Evolutionary conservation across 2,797 vertebrate genomes (phyloP).

Genomic region (Periparus ater): DNA sequence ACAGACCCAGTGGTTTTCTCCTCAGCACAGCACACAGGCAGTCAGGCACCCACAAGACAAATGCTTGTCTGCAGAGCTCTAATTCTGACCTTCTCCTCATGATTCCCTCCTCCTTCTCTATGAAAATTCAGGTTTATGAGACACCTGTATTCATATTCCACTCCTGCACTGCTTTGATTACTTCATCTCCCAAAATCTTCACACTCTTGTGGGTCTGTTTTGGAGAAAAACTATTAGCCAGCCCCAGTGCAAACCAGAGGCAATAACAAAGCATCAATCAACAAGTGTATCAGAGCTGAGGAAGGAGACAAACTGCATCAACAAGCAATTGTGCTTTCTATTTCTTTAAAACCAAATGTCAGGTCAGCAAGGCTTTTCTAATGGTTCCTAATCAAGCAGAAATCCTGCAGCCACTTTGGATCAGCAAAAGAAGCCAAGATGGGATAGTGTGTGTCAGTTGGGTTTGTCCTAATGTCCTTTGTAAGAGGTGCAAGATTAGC

Average conservation of each 20-base stretch:
- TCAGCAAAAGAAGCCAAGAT: neutral
- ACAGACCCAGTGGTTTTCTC: neutral
- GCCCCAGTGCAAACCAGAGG: neutral
- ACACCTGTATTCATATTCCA: neutral
- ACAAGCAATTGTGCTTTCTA: neutral
- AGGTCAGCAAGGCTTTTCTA: neutral
- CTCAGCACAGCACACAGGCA: neutral
- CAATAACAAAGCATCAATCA: neutral
- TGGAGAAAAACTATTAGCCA: neutral
- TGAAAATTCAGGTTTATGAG: neutral
- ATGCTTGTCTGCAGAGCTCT: neutral
- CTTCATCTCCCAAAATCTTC: neutral
- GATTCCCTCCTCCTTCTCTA: neutral
- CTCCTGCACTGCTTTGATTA: neutral
- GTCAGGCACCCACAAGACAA: neutral
- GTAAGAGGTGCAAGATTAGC: neutral
- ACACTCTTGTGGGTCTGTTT: neutral
- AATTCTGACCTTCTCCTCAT: neutral
- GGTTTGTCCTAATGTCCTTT: neutral
- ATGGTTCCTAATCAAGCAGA: slow-evolving; percentile 22
- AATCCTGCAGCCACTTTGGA: slow-evolving; percentile 19
- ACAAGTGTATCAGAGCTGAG: neutral
- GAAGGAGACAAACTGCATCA: neutral
- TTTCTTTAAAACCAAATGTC: neutral
- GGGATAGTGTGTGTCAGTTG: neutral